phyloP scores from a whole-genome alignment of 2,888 invertebrate species.

The Horisme vitalbata region DNA sequence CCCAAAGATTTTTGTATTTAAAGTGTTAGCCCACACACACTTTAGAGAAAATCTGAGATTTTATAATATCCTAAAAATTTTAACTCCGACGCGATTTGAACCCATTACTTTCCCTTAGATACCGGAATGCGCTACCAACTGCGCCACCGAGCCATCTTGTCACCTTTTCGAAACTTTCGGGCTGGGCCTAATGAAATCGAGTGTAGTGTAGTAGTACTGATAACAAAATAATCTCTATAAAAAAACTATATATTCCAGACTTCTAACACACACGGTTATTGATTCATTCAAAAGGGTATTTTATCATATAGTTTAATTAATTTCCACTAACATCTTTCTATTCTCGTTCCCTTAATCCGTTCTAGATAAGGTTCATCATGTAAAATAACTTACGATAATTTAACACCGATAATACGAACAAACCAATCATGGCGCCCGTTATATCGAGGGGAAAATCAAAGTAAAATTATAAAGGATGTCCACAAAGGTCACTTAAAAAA shows the following conservation, averaged over 20 bases:
- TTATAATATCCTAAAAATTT: too few relatives aligned
- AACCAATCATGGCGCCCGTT: conserved; percentile 49
- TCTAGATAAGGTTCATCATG: conserved; percentile 29
- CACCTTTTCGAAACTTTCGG: too few relatives aligned
- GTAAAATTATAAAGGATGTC: conserved; percentile 21
- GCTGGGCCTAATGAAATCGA: too few relatives aligned
- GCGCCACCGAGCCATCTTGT: too few relatives aligned
- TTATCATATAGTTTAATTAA: conserved; percentile 14
- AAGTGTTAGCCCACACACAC: too few relatives aligned
- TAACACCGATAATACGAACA: conserved; percentile 41
- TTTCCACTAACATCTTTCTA: conserved; percentile 23
- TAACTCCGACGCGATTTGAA: too few relatives aligned
- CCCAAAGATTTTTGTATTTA: too few relatives aligned
- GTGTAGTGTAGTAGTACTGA: too few relatives aligned
- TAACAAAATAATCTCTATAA: too few relatives aligned
- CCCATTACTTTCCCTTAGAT: too few relatives aligned
- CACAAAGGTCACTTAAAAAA: background rate
- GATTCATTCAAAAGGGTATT: background rate
- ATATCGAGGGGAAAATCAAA: conserved; percentile 32
- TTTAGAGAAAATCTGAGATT: too few relatives aligned
- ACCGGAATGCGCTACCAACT: too few relatives aligned
- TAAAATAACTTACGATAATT: conserved; percentile 36
- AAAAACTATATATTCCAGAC: background rate
- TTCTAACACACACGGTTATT: background rate
- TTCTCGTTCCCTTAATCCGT: conserved; percentile 19